These are phyloP conservation scores for Heliconius erato DNA, from an alignment of 2,888 invertebrate species.

Conservation along the genomic window DNA sequence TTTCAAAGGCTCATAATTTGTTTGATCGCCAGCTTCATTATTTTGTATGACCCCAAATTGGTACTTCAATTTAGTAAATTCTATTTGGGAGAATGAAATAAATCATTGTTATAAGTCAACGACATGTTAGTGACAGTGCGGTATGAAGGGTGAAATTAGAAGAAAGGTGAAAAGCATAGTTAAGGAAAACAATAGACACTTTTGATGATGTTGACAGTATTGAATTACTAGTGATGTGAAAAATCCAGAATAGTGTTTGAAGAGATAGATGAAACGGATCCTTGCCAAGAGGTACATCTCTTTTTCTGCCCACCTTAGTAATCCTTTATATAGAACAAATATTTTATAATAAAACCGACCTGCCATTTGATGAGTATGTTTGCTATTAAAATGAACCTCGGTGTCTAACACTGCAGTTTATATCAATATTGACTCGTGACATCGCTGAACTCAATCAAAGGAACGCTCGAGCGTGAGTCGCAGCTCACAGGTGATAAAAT, in stretches of 20 bases:
- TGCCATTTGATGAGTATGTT: background rate
- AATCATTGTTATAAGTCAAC: background rate
- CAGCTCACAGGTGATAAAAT: slow-evolving; percentile 70
- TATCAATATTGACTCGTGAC: slow-evolving; percentile 46
- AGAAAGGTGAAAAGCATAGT: background rate
- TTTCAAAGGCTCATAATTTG: slow-evolving; percentile 30
- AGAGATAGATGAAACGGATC: no score
- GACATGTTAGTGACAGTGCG: background rate
- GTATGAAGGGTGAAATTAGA: background rate
- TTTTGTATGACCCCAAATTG: slow-evolving; percentile 21
- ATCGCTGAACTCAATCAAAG: slow-evolving; percentile 40
- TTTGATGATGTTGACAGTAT: no score
- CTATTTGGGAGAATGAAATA: background rate
- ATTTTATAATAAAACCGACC: background rate
- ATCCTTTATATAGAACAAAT: background rate
- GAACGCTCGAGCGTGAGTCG: slow-evolving; percentile 57
- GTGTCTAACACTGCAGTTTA: slow-evolving; percentile 7
- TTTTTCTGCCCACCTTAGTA: no score
- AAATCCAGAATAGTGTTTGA: no score
- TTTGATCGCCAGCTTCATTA: slow-evolving; percentile 21
- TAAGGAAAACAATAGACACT: no score
- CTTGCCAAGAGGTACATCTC: no score
- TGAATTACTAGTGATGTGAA: no score
- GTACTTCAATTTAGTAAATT: slow-evolving; percentile 13
- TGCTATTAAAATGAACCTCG: background rate